Conservation (phyloP, 2,888 invertebrate genomes). For the Nomada hirtipes region DNA sequence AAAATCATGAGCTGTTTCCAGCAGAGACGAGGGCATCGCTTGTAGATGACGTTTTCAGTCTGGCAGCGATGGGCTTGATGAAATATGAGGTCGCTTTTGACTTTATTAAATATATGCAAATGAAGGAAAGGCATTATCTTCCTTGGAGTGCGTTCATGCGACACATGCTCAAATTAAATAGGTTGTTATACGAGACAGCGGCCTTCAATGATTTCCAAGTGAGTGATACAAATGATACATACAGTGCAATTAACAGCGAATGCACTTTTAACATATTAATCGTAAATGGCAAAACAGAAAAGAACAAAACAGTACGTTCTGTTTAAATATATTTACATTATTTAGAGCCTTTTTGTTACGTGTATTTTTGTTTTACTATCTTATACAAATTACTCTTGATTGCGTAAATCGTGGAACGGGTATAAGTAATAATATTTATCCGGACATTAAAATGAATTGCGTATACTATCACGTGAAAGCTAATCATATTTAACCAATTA, state of each 20-base stretch:
- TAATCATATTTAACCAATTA: no score
- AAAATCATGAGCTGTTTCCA: constrained; percentile 81
- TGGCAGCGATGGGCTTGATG: constrained; percentile 83
- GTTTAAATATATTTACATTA: no score
- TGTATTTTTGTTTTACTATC: no score
- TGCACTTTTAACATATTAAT: no score
- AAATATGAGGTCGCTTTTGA: constrained; percentile 84
- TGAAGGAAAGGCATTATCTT: constrained; percentile 84
- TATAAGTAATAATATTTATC: no score
- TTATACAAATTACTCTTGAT: no score
- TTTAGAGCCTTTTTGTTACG: no score
- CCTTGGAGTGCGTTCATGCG: constrained; percentile 85
- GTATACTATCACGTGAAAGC: no score
- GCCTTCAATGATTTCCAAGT: constrained; percentile 78
- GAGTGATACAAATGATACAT: not conserved
- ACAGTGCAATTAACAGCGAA: not conserved
- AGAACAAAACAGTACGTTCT: no score
- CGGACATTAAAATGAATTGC: no score
- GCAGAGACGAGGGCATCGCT: constrained; percentile 86
- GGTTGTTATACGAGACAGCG: constrained; percentile 75
- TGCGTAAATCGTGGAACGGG: no score
- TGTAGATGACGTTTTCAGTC: constrained; percentile 85
- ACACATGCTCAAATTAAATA: constrained; percentile 84
- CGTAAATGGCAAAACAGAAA: no score
- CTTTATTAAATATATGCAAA: constrained; percentile 85